phyloP scores from a whole-genome alignment of 2,797 vertebrate genomes.

The Lutjanus argentimaculatus region DNA sequence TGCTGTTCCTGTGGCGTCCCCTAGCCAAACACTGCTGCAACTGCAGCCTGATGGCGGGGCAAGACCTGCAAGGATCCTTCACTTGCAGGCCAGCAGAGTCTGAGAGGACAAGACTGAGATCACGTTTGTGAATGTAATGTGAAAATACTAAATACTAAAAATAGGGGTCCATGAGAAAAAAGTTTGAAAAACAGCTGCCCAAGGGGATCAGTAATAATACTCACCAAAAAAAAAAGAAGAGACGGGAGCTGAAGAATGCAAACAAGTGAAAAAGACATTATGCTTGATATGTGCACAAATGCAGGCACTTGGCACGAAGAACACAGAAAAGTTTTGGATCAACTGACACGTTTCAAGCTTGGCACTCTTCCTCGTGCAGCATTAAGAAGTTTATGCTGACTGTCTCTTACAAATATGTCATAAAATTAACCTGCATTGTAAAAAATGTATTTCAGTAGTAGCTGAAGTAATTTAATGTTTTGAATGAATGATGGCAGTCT shows the following conservation, averaged over 20 bases:
- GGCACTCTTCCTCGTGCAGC: not conserved
- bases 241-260: not conserved
- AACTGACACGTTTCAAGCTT: not conserved
- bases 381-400: not conserved
- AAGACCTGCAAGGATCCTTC: not conserved
- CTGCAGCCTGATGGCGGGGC: constrained; percentile 61
- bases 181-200: not conserved
- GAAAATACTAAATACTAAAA: not conserved
- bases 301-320: not conserved
- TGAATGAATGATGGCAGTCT: no score
- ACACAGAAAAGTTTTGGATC: not conserved
- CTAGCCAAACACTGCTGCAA: constrained; percentile 72
- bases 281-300: not conserved
- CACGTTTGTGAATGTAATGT: not conserved
- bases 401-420: not conserved
- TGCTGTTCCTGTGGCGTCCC: constrained; percentile 79
- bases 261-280: not conserved
- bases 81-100: not conserved
- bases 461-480: no score
- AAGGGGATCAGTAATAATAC: not conserved
- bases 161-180: not conserved
- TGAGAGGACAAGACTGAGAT: not conserved
- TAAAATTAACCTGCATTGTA: not conserved
- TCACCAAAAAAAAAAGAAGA: no score
- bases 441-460: no score